Conservation (phyloP, 2,797 vertebrate genomes). For the Lophotriccus pileatus region DNA sequence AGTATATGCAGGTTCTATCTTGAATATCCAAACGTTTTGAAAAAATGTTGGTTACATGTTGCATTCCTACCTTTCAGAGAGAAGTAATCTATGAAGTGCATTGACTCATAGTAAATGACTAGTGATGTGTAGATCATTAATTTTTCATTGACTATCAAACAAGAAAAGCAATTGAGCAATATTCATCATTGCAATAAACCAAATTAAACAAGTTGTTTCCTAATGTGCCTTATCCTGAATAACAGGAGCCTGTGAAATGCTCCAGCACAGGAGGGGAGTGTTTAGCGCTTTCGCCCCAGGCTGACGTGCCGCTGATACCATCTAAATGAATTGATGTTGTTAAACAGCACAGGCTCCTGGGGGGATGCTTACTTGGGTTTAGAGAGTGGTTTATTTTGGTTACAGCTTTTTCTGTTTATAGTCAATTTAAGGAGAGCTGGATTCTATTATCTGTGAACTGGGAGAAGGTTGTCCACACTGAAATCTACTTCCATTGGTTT, state of each 20-base stretch:
- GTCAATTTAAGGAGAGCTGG: not conserved
- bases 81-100: not conserved
- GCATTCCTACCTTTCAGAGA: not conserved
- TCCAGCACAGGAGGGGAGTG: not conserved
- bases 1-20: not conserved
- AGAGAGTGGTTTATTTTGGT: conserved; percentile 5
- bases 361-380: not conserved
- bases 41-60: not conserved
- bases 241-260: not conserved
- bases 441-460: not conserved
- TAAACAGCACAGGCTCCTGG: not conserved
- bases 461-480: not conserved
- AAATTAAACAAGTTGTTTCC: conserved; percentile 6
- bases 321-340: not conserved
- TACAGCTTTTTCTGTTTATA: not conserved
- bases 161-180: not conserved
- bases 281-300: not conserved
- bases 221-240: not conserved
- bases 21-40: not conserved
- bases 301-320: not conserved
- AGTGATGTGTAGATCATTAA: not conserved
- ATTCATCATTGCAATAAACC: not conserved
- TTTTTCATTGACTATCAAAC: not conserved
- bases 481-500: not conserved
- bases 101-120: not conserved